phyloP scores from a whole-genome alignment of 1,140 invertebrate genomes.

The Diabrotica undecimpunctata region DNA sequence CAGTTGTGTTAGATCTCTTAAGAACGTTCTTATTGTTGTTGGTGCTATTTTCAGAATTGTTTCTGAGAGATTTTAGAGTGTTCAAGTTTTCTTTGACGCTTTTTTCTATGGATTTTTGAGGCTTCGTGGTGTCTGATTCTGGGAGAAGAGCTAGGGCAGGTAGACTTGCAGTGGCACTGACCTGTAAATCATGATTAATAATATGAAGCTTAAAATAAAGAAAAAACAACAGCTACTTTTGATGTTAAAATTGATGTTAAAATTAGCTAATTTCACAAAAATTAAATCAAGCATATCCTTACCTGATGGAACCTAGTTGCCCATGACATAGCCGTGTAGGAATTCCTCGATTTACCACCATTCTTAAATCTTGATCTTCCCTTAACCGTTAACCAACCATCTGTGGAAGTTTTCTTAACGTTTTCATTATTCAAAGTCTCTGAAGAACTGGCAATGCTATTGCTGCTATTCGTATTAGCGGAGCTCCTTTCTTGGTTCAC shows the following conservation, averaged over 20 bases:
- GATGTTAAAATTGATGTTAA: no score
- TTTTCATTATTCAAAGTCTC: slow-evolving; percentile 53
- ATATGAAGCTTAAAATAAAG: no score
- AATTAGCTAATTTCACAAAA: no score
- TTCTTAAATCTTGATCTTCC: slow-evolving; percentile 52
- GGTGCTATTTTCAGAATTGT: slow-evolving; percentile 30
- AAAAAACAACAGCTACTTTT: no score
- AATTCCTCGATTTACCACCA: slow-evolving; percentile 39
- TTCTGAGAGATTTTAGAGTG: slow-evolving; percentile 51
- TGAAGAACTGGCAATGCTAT: slow-evolving; percentile 57
- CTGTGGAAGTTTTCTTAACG: slow-evolving; percentile 53
- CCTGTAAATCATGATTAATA: background rate
- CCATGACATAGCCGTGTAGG: slow-evolving; percentile 54
- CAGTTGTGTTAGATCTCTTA: slow-evolving; percentile 29
- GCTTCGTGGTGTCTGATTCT: slow-evolving; percentile 40
- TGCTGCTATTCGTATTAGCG: slow-evolving; percentile 48
- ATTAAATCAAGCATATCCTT: no score
- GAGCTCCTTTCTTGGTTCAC: slow-evolving; percentile 53
- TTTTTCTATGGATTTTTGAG: slow-evolving; percentile 39
- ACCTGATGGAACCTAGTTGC: slow-evolving; percentile 63
- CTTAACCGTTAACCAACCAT: slow-evolving; percentile 66
- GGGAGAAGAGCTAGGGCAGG: slow-evolving; percentile 56
- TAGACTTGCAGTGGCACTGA: slow-evolving; percentile 61
- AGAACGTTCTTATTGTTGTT: slow-evolving; percentile 29
- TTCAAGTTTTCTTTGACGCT: slow-evolving; percentile 47